Conservation (phyloP, 1,140 invertebrate species). For the Hirudo medicinalis region DNA sequence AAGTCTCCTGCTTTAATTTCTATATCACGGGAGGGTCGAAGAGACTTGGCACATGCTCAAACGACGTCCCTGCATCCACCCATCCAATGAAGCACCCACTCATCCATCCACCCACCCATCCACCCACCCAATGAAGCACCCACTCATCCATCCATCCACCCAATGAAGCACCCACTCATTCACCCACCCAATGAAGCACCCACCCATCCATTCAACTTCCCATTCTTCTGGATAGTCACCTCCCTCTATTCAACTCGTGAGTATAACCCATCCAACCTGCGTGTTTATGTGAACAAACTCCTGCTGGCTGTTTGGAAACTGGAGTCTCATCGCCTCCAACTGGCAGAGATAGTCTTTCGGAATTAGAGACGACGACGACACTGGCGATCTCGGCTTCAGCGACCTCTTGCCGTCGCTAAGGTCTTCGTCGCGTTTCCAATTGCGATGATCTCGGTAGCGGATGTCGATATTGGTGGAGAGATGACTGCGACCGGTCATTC, state of each 20-base stretch:
- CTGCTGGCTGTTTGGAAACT: not conserved
- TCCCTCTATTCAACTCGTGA: not conserved
- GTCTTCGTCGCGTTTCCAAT: conserved; percentile 6
- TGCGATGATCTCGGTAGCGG: not conserved
- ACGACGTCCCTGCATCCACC: no score
- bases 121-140: not conserved
- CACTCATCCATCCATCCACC: not conserved
- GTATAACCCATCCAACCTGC: conserved; percentile 12
- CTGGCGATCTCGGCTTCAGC: not conserved
- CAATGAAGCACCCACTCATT: not conserved
- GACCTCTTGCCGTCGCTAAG: not conserved
- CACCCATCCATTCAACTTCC: not conserved
- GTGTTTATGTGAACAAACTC: not conserved
- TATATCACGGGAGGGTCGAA: no score
- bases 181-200: not conserved
- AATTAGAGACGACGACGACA: not conserved
- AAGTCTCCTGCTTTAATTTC: no score
- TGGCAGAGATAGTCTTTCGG: conserved; percentile 6
- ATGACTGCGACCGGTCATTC: not conserved
- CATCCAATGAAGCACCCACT: no score
- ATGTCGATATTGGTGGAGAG: not conserved
- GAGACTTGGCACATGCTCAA: no score
- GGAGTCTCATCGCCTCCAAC: conserved; percentile 4
- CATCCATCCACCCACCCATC: no score
- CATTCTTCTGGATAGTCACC: not conserved